Base-by-base conservation (phyloP, 2,113 vertebrate genomes). In the Eupsittula cactorum region DNA sequence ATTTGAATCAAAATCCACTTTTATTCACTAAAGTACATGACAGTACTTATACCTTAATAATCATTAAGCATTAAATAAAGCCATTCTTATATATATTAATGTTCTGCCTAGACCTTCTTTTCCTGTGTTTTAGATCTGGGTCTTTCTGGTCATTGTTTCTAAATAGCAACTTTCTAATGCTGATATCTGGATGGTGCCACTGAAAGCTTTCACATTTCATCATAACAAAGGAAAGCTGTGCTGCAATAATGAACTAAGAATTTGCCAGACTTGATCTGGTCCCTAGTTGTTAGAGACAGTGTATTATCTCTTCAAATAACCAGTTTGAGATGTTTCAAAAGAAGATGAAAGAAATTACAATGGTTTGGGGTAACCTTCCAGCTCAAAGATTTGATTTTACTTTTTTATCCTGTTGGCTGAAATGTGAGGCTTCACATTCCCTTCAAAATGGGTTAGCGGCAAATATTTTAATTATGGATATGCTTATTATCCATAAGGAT, bases 381-480 rank as follows among this genome's bases (percentile, higher is more conserved):
- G 13, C 52, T 53, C 41, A 50, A 82, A 44, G 23, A 49, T 70
- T 49, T 80, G 16, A 89, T 82, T 82, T 80, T 60, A 29, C 16
- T 59, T 80, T 80, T 89, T 85, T 27, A 80, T 9, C 64, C 19
- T 10, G 29, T 23, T 82, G 29, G 59, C 31, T 55, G 49, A 92
- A 91, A 69, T 16, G 10, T 21, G 29, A 83, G 37, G 59, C 33
- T 93, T 94, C 55, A 68, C 13, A 23, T 85, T 53, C 53, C 28
- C 33, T 91, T 88, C 83, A 55, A 86, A 93, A 63, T 3, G 9
- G 7, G 59, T 65, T 85, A 80, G 44, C 5, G 4, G 50, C 33
- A 77, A 95, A 90, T 2, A 3, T 53, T 92, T 78, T 92, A 84
- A 92, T 93, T 92, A 71, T 16, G 21, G 44, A 60, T 86, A 93